phyloP scores from a whole-genome alignment of 2,797 vertebrate genomes.

The Avahi laniger region DNA sequence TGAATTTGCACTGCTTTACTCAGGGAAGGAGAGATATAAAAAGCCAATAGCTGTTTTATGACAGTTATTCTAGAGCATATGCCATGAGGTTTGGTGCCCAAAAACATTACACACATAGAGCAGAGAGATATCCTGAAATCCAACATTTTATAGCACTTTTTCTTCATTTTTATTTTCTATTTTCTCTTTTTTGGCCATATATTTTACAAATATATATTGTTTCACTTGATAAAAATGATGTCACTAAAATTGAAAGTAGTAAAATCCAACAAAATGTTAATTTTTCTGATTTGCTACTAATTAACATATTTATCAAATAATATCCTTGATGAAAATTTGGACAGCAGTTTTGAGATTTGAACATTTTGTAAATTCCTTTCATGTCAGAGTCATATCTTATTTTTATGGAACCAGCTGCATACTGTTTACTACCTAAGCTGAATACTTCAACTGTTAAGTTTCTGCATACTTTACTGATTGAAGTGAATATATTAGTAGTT shows the following conservation, averaged over 20 bases:
- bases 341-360: conserved; percentile 1
- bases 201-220: not conserved
- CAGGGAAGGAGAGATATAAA: not conserved
- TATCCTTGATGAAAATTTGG: not conserved
- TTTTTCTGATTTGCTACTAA: not conserved
- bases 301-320: conserved; percentile 45
- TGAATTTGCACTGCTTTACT: not conserved
- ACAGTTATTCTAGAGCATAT: not conserved
- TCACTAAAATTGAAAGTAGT: not conserved
- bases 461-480: conserved; percentile 81
- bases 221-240: not conserved
- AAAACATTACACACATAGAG: not conserved
- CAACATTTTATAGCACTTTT: not conserved
- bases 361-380: conserved; percentile 51
- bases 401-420: conserved; percentile 78
- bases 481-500: conserved; percentile 82
- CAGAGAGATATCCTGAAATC: not conserved
- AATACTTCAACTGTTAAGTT: conserved; percentile 68
- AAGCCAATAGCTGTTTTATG: not conserved
- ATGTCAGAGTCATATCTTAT: conserved; percentile 71
- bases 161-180: not conserved
- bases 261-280: not conserved
- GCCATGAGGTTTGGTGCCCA: not conserved
- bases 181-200: not conserved
- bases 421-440: conserved; percentile 66